Base-by-base conservation (phyloP, 30 jellyfish, hydroid and myxozoan species). In the Hydractinia symbiolongicarpus region DNA sequence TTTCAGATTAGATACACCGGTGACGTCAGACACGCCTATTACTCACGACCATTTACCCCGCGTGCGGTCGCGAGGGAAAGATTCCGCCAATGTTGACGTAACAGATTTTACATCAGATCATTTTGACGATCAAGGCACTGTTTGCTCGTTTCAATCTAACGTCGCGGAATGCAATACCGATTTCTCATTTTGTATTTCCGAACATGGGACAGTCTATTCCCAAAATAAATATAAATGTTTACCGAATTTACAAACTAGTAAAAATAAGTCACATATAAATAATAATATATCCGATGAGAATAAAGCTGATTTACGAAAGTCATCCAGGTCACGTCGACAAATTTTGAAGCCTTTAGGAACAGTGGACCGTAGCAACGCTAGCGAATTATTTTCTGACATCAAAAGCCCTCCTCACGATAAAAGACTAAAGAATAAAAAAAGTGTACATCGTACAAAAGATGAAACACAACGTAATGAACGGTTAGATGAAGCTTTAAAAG, bases 341-440 rank as follows among this genome's bases (percentile, higher is more conserved):
- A 50, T 77, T 9, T 55, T 77, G 15, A 77, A 77, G 55, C 76
- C 85, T 9, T 77, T 77, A 56, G 55, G 85, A 6, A 77, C 78
- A 53, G 30, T 55, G 5, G 66, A 51, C 15, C 61, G 66, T 11
- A n/a, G 69, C 54, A 67, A 74, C 21, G 14, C 83, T 53, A 50
- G 68, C 61, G 83, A 74, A 21, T 50, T 72, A 19, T 19, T 72
- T 16, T 72, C 53, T 30, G 68, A 55, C 9, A 54, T 51, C 20
- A 21, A 21, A 44, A 74, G 66, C 8, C 66, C 83, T 49, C 51
- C 81, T 30, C 78, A 76, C 52, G 55, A n/a, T 60, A 57, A 66
- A 54, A 52, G 57, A 9, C 53, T 50, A 11, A 10, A 79, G 53
- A 50, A 71, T 7, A 53, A 19, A 50, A 71, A 71, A 50, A 30